Percentiles rank a stretch among this genome's conserved stretches.
Conservation (phyloP, 1,140 invertebrate species). For the Pseudomyrmex sp. region DNA sequence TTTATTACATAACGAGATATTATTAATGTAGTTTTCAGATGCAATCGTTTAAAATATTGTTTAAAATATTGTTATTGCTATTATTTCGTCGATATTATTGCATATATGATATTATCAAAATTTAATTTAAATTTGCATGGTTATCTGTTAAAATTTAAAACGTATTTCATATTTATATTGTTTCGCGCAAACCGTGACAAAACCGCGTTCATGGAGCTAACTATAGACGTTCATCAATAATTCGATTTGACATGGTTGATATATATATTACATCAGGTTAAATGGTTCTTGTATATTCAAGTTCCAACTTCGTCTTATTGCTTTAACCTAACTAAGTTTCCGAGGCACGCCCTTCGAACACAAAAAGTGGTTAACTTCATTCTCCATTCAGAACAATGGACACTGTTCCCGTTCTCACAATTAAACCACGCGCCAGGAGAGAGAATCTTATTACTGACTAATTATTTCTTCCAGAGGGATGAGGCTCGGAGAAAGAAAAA, state of each 20-base stretch:
- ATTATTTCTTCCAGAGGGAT: slow-evolving; percentile 8
- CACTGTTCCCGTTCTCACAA: slow-evolving; percentile 30
- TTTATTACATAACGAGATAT: no score
- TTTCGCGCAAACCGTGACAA: no score
- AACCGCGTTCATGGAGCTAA: no score
- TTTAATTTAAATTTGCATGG: no score
- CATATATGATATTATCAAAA: no score
- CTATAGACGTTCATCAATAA: slow-evolving; percentile 8
- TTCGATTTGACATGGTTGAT: not conserved
- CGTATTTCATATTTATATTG: not conserved
- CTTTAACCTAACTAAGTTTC: slow-evolving; percentile 32
- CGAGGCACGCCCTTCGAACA: slow-evolving; percentile 24
- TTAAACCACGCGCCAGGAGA: slow-evolving; percentile 26
- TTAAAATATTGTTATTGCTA: no score
- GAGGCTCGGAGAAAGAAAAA: no score
- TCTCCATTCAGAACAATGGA: slow-evolving; percentile 34
- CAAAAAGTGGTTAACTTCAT: slow-evolving; percentile 49
- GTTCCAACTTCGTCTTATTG: slow-evolving; percentile 42
- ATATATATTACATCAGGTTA: not conserved
- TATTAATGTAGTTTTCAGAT: no score
- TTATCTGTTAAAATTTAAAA: not conserved
- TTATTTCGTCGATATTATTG: no score
- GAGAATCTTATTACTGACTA: slow-evolving; percentile 29
- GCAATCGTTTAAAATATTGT: no score
- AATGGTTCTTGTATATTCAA: slow-evolving; percentile 13